Evolutionary conservation across 2,113 vertebrate genomes (phyloP).

Genomic region (Centropristis striata): DNA sequence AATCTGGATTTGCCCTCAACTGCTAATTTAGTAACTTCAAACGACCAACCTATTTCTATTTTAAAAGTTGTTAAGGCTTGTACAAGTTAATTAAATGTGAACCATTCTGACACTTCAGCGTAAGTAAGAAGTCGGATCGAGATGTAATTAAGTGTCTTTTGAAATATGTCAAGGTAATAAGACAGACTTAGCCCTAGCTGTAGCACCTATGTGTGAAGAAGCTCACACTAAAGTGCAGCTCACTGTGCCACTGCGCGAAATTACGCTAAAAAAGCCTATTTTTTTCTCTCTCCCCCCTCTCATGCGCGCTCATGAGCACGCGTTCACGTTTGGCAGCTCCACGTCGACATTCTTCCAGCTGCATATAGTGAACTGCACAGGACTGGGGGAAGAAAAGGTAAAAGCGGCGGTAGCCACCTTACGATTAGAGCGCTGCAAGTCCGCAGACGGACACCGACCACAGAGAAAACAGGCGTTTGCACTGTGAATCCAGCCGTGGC

Average conservation of each 20-base stretch:
- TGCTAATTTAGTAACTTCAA: not conserved
- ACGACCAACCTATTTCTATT: not conserved
- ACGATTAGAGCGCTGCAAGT: conserved; percentile 69
- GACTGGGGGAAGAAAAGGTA: conserved; percentile 79
- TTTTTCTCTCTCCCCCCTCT: conserved; percentile 21
- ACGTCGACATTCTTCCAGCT: conserved; percentile 92
- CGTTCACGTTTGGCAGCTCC: conserved; percentile 91
- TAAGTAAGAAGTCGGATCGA: conserved; percentile 38
- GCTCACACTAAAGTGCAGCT: conserved; percentile 77
- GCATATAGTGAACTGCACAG: conserved; percentile 84
- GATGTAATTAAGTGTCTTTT: conserved; percentile 54
- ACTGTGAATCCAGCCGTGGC: conserved; percentile 24
- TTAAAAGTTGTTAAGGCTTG: not conserved
- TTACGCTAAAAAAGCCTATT: conserved; percentile 77
- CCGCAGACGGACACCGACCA: conserved; percentile 69
- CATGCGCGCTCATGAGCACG: conserved; percentile 85
- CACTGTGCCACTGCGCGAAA: conserved; percentile 76
- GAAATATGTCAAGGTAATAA: conserved; percentile 58
- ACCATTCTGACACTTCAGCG: conserved; percentile 58
- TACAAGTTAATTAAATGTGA: conserved; percentile 6
- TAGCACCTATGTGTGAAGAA: conserved; percentile 77
- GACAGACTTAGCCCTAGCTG: conserved; percentile 33
- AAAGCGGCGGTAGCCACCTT: conserved; percentile 75
- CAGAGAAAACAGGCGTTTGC: conserved; percentile 58
- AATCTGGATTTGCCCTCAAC: not conserved